phyloP scores from a whole-genome alignment of 2,797 vertebrate species.

The Falco columbarius region DNA sequence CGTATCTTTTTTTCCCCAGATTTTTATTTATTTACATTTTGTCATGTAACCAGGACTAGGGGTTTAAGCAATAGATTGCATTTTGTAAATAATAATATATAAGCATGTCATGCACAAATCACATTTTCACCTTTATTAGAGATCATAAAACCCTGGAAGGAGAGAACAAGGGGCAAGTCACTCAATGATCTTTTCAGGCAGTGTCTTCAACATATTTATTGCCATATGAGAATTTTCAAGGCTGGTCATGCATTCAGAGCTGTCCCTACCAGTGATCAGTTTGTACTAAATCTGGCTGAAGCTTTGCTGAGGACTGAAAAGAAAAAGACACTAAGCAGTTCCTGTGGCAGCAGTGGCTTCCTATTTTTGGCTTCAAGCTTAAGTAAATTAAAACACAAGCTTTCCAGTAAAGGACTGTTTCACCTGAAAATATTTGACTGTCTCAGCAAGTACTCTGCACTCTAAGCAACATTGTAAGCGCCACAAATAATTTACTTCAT shows the following conservation, averaged over 20 bases:
- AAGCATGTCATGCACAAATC: rapidly evolving
- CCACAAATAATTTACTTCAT: background rate
- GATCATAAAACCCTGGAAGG: background rate
- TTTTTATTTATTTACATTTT: background rate
- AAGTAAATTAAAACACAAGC: background rate
- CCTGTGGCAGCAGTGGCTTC: background rate
- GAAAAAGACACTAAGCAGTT: background rate
- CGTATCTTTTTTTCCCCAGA: background rate
- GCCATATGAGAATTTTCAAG: background rate
- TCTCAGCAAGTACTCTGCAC: background rate
- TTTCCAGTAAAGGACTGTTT: background rate
- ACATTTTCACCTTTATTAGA: background rate
- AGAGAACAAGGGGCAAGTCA: background rate
- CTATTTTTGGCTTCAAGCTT: background rate
- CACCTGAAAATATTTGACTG: background rate
- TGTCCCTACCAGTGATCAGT: background rate
- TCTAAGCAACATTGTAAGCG: background rate
- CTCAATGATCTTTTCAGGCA: background rate
- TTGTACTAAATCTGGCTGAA: background rate
- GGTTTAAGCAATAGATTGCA: background rate
- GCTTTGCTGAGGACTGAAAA: conserved; percentile 6
- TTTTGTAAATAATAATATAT: background rate
- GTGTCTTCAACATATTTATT: background rate
- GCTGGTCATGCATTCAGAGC: background rate
- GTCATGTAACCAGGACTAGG: background rate